Evolutionary conservation across 2,797 vertebrate species (phyloP), one percentile per base, ranked within the genome.

Genomic region (Naso thynnoides): DNA sequence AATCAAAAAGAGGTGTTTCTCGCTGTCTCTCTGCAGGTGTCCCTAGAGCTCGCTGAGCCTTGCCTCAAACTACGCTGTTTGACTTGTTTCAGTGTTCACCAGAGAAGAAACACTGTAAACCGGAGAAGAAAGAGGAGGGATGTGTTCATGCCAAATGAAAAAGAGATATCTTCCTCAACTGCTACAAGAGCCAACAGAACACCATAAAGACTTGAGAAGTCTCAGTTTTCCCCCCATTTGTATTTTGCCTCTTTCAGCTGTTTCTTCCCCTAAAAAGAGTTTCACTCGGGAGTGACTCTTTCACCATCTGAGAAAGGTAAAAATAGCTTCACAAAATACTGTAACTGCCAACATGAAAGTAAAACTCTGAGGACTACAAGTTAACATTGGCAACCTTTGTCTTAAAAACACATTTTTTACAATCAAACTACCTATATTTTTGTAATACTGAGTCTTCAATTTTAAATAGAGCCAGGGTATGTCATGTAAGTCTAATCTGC

Each of bases 51-150:
- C 7, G 9, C 39, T 1, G 4, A 68, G 80, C 67, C 72, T 86
- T 54, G 82, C 85, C 86, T 86, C 84, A 72, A 89, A 89, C 89
- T 79, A 83, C 62, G 49, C 61, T 44, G 66, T 73, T 73, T 73
- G 75, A 78, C 81, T 88, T 69, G 76, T 85, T 80, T 82, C 78
- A 59, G 55, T 5, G 54, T 57, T 81, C 61, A 81, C 74, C 70
- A 7, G 13, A 80, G 74, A 81, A 78, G 74, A 81, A 83, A 88
- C 31, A 6, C 73, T 84, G 79, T 73, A 73, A 79, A 81, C 74
- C 70, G 6, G 13, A 80, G 74, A 81, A 78, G 74, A 81, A 83
- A 88, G 78, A 76, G 8, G 27, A 49, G 73, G 73, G 80, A 84
- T 76, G 49, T 65, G 75, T 83, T 76, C 18, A 48, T 10, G 19